Base-by-base conservation (phyloP, 2,797 vertebrate genomes). In the Pangasius macronema region DNA sequence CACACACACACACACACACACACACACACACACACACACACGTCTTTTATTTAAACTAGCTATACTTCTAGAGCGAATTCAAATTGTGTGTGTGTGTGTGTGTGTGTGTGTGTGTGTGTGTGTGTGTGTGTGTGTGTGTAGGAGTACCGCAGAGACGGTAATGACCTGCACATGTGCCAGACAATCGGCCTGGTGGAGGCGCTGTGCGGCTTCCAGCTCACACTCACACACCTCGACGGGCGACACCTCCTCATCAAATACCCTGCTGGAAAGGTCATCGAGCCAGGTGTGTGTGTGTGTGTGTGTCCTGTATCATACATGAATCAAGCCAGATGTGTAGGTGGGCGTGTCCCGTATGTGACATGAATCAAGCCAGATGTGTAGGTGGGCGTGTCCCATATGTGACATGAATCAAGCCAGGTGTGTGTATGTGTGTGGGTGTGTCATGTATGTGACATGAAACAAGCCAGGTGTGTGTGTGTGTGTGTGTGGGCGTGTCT, bases 181-280 rank as follows among this genome's bases (percentile, higher is more conserved):
- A 99, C 97, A 88, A 99, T 99, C n/a, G 98, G 98, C 91, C 96
- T 99, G 65, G 97, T 99, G 70, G 98, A 99, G 94, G 98, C 99
- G 81, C 95, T 99, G 10, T 99, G 99, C 93, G 98, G 98, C 77
- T 99, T 99, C 94, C 98, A 99, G 94, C 97, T 99, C 93, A 97
- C 97, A 27, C 97, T 99, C 90, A 95, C 97, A 93, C 99, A 99
- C 93, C 97, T 99, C 65, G 99, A 99, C 91, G 97, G 94, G 59
- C 97, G 97, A 91, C 98, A 99, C 91, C 96, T 99, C 94, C 97
- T 98, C 91, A 97, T 99, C 89, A 99, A 98, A 94, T 98, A 99
- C 67, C 98, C 98, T 77, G 96, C 98, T 88, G 98, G 99, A 92
- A 99, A 99, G 94, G 97, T 99, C 92, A 99, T 99, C 80, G 98